Base-by-base conservation (phyloP, 2,797 vertebrate species). In the Tokudaia muenninki region DNA sequence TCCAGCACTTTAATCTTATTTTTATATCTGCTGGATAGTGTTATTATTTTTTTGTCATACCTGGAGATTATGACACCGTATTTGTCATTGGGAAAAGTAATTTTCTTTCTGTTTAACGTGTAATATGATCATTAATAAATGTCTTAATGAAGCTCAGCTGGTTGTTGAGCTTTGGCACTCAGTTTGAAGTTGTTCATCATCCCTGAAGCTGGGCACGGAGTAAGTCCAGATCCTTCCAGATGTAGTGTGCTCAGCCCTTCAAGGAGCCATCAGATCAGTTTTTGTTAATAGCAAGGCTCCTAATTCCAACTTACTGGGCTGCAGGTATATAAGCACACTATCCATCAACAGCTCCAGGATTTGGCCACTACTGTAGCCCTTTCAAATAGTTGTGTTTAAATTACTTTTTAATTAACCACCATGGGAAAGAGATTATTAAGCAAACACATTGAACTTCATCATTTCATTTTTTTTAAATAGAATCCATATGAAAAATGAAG, bases 11-110 rank as follows among this genome's bases (percentile, higher is more conserved):
- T 89, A 24, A 57, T 77, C 65, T 47, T 82, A 31, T 59, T 82
- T 77, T 87, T 17, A 26, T 77, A 34, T 50, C 24, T 77, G 67
- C 90, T 92, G 47, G 50, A 34, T 21, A 6, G 0, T 90, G 37
- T 93, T 96, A 17, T 57, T 96, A 17, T 84, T 65, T 87, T 91
- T 92, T 88, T n/a, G n/a, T 94, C 93, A 86, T 95, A 94, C 50
- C 37, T 90, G 70, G 4, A 87, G 88, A 91, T 94, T 95, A 91
- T 94, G 86, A 75, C 63, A 96, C 75, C 67, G 12, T 97, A 89
- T 96, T 94, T 92, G 75, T 92, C 87, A 94, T 97, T 55, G 77
- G 63, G 47, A 87, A 95, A 96, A 94, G 78, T 94, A 90, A 97
- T 98, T 94, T 96, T 94, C 90, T 94, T 92, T 96, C 77, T 91